Percentiles rank a stretch among this genome's conserved stretches.
These are phyloP conservation scores for Horisme vitalbata DNA, from an alignment of 2,888 invertebrate genomes.

Conservation along the genomic window DNA sequence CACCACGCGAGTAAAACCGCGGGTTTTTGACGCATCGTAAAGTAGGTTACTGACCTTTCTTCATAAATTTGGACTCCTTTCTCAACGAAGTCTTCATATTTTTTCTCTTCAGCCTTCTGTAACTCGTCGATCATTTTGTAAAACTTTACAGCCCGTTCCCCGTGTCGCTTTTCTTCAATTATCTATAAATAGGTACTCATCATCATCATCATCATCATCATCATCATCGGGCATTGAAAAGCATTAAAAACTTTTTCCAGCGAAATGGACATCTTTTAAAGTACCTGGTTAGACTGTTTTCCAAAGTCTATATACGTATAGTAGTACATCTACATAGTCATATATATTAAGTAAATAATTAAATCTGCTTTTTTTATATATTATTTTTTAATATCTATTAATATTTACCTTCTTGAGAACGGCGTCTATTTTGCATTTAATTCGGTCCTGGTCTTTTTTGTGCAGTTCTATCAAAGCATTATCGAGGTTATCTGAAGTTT, in stretches of 20 bases:
- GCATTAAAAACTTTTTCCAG: too few species aligned
- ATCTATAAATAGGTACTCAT: conserved; percentile 38
- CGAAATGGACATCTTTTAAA: too few species aligned
- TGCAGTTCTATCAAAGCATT: conserved; percentile 38
- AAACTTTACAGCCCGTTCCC: conserved; percentile 29
- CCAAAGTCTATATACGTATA: too few species aligned
- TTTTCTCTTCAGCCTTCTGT: conserved; percentile 40
- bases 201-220: background rate
- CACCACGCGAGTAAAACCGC: too few species aligned
- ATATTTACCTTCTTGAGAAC: conserved; percentile 36
- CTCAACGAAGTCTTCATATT: conserved; percentile 48
- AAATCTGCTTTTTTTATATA: too few species aligned
- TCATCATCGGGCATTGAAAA: too few species aligned
- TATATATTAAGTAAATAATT: too few species aligned
- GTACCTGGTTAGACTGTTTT: too few species aligned
- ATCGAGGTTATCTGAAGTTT: conserved; percentile 31
- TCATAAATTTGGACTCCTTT: conserved; percentile 40
- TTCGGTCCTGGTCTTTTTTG: conserved; percentile 42
- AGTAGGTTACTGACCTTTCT: conserved; percentile 34
- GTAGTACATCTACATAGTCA: too few species aligned
- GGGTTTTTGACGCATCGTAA: too few species aligned
- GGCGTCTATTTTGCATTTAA: conserved; percentile 38
- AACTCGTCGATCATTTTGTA: conserved; percentile 42
- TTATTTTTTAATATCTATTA: too few species aligned
- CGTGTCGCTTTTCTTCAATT: conserved; percentile 35